Base-by-base conservation (phyloP, 2,888 invertebrate genomes). In the Sinhomidia bicolor region DNA sequence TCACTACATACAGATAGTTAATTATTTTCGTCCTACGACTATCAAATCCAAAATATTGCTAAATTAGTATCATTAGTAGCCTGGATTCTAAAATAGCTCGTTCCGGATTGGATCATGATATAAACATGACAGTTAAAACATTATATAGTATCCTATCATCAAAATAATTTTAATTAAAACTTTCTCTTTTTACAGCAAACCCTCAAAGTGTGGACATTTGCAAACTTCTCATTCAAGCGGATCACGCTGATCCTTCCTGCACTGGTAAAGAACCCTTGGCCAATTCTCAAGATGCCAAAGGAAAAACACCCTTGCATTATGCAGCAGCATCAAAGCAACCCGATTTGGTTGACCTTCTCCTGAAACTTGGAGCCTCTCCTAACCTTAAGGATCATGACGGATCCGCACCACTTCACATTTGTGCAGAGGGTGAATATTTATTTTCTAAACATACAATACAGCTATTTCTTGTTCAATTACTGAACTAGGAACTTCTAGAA, bases 331-430 rank as follows among this genome's bases (percentile, higher is more conserved):
- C 88, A 7, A 89, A 89, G 29, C 68, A 85, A 51, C 83, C 85
- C 2, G 41, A 78, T 4, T 71, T 90, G 12, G 76, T 90, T 9
- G 62, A 51, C 1, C 44, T 88, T 9, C 62, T 90, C 9, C 10
- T 88, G 12, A 23, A 89, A 5, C 36, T 76, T 12, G 90, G 86
- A 36, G 90, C 90, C 9, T 78, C 89, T 62, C 87, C 90, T 1
- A 90, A 90, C 60, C 41, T 87, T 29, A 87, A 84, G 83, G 90
- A 90, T 82, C 65, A 71, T n/a, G 90, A 90, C 36, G 90, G 90
- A 51, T 32, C 76, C 20, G 60, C 89, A 17, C 85, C 90, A 12
- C 79, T 90, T 17, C 90, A 90, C 44, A 87, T 90, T 60, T 89
- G 80, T 68, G 85, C 86, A 29, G 79, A 84, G 89, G 89, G 90